Conservation (phyloP, 1,140 invertebrate species). For the Macrosteles quadrilineatus region DNA sequence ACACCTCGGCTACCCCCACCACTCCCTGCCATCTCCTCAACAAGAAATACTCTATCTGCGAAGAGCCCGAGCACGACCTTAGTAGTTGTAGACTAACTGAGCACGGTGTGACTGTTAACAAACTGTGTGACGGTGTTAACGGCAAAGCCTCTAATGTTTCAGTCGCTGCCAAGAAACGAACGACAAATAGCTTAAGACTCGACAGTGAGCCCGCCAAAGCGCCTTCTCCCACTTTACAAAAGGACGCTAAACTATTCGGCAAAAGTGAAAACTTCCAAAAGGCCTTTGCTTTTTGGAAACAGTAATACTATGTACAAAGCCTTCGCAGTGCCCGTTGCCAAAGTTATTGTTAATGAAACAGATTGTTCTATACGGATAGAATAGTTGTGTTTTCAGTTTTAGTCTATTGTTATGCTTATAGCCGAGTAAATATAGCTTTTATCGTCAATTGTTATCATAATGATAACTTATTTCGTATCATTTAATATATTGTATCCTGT, state of each 20-base stretch:
- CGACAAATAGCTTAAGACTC: constrained; percentile 23
- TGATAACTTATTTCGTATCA: constrained; percentile 27
- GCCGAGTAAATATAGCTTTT: constrained; percentile 17
- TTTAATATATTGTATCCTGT: constrained; percentile 23
- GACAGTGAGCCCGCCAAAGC: not conserved
- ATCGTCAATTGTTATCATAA: constrained; percentile 19
- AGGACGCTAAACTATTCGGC: constrained; percentile 27
- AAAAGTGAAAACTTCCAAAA: constrained; percentile 40
- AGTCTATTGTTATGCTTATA: constrained; percentile 27
- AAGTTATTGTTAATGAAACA: constrained; percentile 28
- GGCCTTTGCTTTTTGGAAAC: constrained; percentile 41
- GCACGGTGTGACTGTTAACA: not conserved
- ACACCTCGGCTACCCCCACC: constrained; percentile 31
- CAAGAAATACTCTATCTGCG: constrained; percentile 50
- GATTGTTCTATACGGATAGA: constrained; percentile 22
- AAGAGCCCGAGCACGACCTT: constrained; percentile 45
- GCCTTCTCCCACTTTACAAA: constrained; percentile 28
- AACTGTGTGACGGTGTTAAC: constrained; percentile 9
- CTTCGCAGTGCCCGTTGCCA: constrained; percentile 15
- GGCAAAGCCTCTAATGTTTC: constrained; percentile 21
- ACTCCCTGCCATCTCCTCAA: constrained; percentile 42
- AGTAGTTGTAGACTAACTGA: constrained; percentile 1
- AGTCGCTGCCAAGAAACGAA: constrained; percentile 22
- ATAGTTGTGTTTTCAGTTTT: constrained; percentile 16
- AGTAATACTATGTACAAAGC: constrained; percentile 29